A percentile compares a stretch with the other conserved stretches of the same genome.
These are phyloP conservation scores for Cheirogaleus major DNA, from an alignment of 2,797 vertebrate genomes.

Conservation along the genomic window DNA sequence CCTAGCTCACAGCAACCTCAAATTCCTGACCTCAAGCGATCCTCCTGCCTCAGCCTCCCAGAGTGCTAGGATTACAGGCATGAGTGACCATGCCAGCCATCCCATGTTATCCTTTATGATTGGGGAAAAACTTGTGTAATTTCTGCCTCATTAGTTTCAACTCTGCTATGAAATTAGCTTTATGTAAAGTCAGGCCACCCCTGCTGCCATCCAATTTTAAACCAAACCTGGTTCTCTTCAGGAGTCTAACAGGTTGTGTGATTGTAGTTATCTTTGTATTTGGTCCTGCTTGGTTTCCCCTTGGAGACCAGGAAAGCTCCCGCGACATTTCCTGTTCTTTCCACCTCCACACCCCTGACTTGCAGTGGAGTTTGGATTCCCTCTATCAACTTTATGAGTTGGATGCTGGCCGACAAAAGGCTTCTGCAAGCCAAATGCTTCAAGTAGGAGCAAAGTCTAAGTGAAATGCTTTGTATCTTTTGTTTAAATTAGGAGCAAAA, in stretches of 20 bases:
- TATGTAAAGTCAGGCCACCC: background rate
- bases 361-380: background rate
- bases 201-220: background rate
- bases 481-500: background rate
- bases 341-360: background rate
- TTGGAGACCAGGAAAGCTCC: background rate
- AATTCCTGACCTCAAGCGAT: background rate
- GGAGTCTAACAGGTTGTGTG: background rate
- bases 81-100: background rate
- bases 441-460: background rate
- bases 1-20: background rate
- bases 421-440: background rate
- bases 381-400: background rate
- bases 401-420: background rate
- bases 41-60: background rate
- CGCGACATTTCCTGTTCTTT: background rate
- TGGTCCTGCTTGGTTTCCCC: background rate
- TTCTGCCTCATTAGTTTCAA: background rate
- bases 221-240: background rate
- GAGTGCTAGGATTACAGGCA: background rate
- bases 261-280: background rate
- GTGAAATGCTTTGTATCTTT: background rate
- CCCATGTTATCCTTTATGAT: background rate
- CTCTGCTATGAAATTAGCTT: background rate
- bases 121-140: background rate